Conservation (phyloP, 2,888 invertebrate genomes). For the Drosophila neutralis region DNA sequence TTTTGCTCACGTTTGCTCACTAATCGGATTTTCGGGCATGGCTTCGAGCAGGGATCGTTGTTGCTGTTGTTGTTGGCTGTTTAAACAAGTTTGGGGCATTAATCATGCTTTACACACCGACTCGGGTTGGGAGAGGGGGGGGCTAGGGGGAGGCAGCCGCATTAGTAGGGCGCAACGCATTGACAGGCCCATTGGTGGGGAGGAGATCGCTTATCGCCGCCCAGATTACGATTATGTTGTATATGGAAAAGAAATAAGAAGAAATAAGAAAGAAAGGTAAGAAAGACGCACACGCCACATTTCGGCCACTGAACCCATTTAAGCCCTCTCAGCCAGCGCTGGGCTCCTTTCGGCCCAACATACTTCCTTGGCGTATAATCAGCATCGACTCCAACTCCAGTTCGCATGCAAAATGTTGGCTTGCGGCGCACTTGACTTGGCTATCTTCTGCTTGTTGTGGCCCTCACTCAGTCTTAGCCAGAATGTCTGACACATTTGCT, state of each 20-base stretch:
- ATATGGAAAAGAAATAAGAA: conserved; percentile 41
- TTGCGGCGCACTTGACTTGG: conserved; percentile 47
- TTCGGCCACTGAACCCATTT: conserved; percentile 65
- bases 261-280: neutral
- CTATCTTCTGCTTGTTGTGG: neutral
- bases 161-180: conserved; percentile 75
- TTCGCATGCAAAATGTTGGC: conserved; percentile 31
- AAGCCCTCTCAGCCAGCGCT: neutral
- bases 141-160: conserved; percentile 42
- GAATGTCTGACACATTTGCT: conserved; percentile 34
- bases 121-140: neutral
- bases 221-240: conserved; percentile 69
- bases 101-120: conserved; percentile 73
- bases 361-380: conserved; percentile 56
- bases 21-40: conserved; percentile 77
- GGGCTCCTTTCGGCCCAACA: conserved; percentile 13
- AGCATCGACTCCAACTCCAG: conserved; percentile 31
- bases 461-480: conserved; percentile 5
- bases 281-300: conserved; percentile 23
- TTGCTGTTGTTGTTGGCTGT: conserved; percentile 63
- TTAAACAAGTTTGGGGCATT: conserved; percentile 79
- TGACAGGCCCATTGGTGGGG: conserved; percentile 65
- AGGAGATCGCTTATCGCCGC: conserved; percentile 73
- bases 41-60: conserved; percentile 69
- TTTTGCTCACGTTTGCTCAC: conserved; percentile 65